Evolutionary conservation across 1,140 invertebrate genomes (phyloP).

Genomic region (Campoletis sonorensis): DNA sequence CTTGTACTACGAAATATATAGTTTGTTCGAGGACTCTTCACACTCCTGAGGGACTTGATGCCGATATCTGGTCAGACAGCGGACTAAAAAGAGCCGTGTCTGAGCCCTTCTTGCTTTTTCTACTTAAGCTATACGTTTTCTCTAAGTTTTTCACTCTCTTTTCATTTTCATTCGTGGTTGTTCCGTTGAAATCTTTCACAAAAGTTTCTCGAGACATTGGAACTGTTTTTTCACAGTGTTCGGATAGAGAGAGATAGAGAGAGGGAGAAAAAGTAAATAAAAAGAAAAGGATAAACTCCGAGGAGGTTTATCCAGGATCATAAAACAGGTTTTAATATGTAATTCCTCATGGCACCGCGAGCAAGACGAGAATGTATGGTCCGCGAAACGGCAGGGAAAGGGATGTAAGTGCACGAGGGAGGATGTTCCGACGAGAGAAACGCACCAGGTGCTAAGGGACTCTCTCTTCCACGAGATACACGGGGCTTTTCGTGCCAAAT

Average conservation of each 20-base stretch:
- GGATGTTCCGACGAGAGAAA: constrained; percentile 6
- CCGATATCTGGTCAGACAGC: constrained; percentile 24
- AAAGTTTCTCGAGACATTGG: neutral
- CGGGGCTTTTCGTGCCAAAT: neutral
- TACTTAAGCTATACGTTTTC: constrained; percentile 3
- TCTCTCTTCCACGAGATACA: neutral
- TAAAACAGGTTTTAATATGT: constrained; percentile 42
- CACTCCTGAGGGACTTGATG: neutral
- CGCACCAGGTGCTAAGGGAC: constrained; percentile 36
- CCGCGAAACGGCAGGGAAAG: neutral
- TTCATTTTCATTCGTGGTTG: neutral
- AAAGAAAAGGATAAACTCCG: constrained; percentile 17
- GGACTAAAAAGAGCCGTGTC: neutral
- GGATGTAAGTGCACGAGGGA: constrained; percentile 12
- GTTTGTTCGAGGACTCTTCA: neutral
- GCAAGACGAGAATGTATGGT: constrained; percentile 24
- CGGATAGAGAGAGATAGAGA: neutral
- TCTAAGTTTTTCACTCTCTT: neutral
- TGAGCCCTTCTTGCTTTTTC: neutral
- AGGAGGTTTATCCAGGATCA: constrained; percentile 26
- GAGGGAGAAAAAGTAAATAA: too few relatives aligned
- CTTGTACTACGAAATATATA: neutral
- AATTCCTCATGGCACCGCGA: constrained; percentile 23
- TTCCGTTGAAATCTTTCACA: neutral
- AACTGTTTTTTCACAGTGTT: neutral